Evolutionary conservation across 64 coral and sea anemone genomes (phyloP).

Genomic region (Montipora foliosa): DNA sequence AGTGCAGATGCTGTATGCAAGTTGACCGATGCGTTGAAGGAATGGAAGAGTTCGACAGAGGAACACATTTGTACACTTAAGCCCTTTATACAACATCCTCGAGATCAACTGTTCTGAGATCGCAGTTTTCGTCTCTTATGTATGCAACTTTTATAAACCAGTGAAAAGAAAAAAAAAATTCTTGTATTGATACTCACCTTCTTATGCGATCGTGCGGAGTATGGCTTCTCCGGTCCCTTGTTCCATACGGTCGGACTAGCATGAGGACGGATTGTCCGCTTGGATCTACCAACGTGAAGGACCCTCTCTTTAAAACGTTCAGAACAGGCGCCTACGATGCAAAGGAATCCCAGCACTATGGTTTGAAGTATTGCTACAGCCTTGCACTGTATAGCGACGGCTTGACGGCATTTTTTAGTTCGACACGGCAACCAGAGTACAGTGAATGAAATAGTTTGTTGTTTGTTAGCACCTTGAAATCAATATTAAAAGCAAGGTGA

Average conservation of each 20-base stretch:
- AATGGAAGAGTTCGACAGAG: neutral
- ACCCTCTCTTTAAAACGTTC: neutral
- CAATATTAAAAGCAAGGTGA: too few species aligned
- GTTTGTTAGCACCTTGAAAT: too few species aligned
- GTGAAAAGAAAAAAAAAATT: neutral
- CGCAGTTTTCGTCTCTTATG: neutral
- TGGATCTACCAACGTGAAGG: neutral
- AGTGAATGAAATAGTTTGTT: neutral
- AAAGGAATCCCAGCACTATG: neutral
- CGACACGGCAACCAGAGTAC: too few species aligned
- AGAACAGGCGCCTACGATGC: neutral
- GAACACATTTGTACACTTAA: neutral
- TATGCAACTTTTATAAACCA: neutral
- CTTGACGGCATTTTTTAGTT: too few species aligned
- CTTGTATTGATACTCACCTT: neutral
- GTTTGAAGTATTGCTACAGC: neutral
- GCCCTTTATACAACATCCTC: too few species aligned
- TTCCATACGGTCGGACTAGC: neutral
- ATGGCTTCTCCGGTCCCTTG: neutral
- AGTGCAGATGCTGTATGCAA: too few species aligned
- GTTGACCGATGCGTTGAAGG: too few species aligned
- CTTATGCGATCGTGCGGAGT: neutral
- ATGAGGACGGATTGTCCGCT: neutral
- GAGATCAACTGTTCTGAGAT: too few species aligned
- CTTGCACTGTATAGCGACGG: neutral